phyloP scores from a whole-genome alignment of 1,140 invertebrate species.

The Campoletis sonorensis region DNA sequence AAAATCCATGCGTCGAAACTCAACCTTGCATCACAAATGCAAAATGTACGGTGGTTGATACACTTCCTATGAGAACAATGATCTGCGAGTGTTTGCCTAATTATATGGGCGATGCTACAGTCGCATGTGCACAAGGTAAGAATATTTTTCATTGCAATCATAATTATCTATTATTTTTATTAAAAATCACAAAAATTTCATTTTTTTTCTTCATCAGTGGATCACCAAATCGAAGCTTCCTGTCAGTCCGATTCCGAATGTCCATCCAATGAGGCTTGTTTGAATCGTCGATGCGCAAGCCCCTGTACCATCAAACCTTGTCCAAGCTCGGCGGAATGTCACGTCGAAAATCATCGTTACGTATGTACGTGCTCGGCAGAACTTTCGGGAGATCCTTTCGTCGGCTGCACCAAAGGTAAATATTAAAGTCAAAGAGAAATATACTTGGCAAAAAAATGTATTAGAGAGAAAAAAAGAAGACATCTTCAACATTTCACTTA shows the following conservation, averaged over 20 bases:
- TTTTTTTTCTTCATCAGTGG: slow-evolving; percentile 58
- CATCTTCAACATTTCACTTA: slow-evolving; percentile 1
- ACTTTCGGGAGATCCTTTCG: slow-evolving; percentile 87
- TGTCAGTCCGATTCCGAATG: slow-evolving; percentile 86
- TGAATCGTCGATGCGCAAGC: slow-evolving; percentile 85
- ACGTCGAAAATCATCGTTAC: slow-evolving; percentile 85
- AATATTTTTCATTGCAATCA: slow-evolving; percentile 3
- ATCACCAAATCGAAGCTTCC: slow-evolving; percentile 76
- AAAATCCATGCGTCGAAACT: slow-evolving; percentile 87
- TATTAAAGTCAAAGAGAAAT: no score
- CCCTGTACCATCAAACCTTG: slow-evolving; percentile 88
- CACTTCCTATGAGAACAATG: slow-evolving; percentile 90
- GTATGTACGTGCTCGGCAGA: slow-evolving; percentile 86
- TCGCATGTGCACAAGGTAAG: slow-evolving; percentile 87
- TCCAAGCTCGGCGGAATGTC: slow-evolving; percentile 87
- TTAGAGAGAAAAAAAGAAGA: no score
- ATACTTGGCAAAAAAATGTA: no score
- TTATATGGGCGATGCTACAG: slow-evolving; percentile 89
- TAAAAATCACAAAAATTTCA: background rate
- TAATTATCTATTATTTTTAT: background rate
- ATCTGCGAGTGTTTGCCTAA: slow-evolving; percentile 89
- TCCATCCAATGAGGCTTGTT: slow-evolving; percentile 81
- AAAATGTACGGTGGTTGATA: slow-evolving; percentile 88
- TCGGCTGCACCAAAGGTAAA: slow-evolving; percentile 85
- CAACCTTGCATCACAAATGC: slow-evolving; percentile 89